These are phyloP conservation scores for Agrochola litura DNA, from an alignment of 2,888 invertebrate species.

Conservation along the genomic window DNA sequence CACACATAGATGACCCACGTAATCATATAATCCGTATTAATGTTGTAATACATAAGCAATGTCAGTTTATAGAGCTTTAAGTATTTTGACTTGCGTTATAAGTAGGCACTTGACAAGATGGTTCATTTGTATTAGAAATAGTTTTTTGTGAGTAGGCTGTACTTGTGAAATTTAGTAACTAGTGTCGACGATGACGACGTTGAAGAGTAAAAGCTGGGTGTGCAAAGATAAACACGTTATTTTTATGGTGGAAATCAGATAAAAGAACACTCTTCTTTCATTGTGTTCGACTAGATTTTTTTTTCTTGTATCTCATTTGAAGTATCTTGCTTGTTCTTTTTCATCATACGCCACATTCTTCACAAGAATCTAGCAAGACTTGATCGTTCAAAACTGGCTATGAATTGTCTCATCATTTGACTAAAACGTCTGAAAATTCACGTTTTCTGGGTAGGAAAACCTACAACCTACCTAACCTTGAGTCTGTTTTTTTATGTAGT, in stretches of 20 bases:
- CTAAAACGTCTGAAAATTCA: no score
- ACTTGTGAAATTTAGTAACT: constrained; percentile 12
- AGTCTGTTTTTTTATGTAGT: no score
- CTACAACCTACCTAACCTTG: no score
- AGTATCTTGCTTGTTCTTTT: no score
- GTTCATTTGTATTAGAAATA: constrained; percentile 1
- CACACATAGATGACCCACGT: constrained; percentile 9
- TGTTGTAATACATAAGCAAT: constrained; percentile 36
- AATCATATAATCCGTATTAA: constrained; percentile 16
- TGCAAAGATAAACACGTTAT: not conserved
- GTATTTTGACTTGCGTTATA: constrained; percentile 23
- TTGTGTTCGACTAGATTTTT: no score
- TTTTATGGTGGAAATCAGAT: not conserved
- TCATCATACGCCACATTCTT: no score
- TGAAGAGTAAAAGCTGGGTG: not conserved
- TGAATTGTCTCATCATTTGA: no score
- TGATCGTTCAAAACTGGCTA: no score
- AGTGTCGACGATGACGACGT: not conserved
- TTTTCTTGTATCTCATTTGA: no score
- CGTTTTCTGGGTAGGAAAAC: no score
- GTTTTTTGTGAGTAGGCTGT: constrained; percentile 3
- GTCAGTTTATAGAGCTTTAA: constrained; percentile 25
- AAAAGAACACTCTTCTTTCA: no score
- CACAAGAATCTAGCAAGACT: no score
- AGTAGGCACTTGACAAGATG: constrained; percentile 18